Evolutionary conservation across 2,113 vertebrate species (phyloP).

Genomic region (Poicephalus gulielmi): DNA sequence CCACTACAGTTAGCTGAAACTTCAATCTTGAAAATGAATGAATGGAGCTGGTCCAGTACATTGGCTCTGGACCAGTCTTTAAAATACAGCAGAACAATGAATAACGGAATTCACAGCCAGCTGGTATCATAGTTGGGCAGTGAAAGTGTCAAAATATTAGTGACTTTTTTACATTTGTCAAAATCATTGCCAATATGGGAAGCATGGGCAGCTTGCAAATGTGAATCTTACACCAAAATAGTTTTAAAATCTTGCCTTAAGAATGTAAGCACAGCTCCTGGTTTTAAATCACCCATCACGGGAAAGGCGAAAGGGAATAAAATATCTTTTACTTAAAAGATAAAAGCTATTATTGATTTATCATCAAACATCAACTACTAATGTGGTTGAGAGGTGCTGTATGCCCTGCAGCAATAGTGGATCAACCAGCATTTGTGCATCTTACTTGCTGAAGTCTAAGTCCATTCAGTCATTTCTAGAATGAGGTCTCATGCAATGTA

Average conservation of each 20-base stretch:
- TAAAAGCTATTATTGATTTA: slow-evolving; percentile 74
- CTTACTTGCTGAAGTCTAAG: slow-evolving; percentile 56
- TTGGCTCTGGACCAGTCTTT: slow-evolving; percentile 95
- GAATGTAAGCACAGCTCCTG: slow-evolving; percentile 44
- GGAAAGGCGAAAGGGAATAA: slow-evolving; percentile 47
- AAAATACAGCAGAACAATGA: slow-evolving; percentile 90
- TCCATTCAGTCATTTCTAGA: slow-evolving; percentile 64
- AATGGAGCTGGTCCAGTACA: slow-evolving; percentile 89
- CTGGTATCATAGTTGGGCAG: slow-evolving; percentile 91
- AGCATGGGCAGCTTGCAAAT: slow-evolving; percentile 83
- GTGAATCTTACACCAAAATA: slow-evolving; percentile 73
- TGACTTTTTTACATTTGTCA: slow-evolving; percentile 88
- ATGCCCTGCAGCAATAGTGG: slow-evolving; percentile 69
- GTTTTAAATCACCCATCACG: slow-evolving; percentile 54
- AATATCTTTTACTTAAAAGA: slow-evolving; percentile 75
- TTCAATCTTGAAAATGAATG: slow-evolving; percentile 84
- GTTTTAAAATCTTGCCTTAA: slow-evolving; percentile 71
- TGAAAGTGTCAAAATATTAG: slow-evolving; percentile 87
- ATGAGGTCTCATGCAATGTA: slow-evolving; percentile 56
- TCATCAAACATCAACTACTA: slow-evolving; percentile 68
- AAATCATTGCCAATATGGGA: slow-evolving; percentile 82
- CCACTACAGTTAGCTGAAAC: slow-evolving; percentile 79
- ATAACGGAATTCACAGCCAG: slow-evolving; percentile 91
- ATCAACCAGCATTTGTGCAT: slow-evolving; percentile 42
- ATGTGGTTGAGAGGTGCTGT: slow-evolving; percentile 66